Conservation (phyloP, 2,113 vertebrate genomes). For the Phylloscopus trochilus region DNA sequence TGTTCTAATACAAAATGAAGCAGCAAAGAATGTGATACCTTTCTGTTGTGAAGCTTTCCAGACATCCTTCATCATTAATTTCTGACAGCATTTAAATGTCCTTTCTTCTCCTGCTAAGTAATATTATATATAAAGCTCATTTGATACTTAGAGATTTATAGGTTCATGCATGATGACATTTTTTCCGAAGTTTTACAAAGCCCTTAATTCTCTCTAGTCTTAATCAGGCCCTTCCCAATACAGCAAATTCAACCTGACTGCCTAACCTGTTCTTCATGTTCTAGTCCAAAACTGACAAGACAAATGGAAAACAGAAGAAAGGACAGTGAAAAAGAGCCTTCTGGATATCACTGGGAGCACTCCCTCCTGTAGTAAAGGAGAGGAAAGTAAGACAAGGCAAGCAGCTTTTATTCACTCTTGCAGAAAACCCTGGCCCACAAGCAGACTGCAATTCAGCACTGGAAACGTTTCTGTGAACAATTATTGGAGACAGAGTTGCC, state of each 20-base stretch:
- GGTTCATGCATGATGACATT: not conserved
- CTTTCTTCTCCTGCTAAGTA: conserved; percentile 3
- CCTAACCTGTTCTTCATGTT: not conserved
- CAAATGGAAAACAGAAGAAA: conserved; percentile 6
- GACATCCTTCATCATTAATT: not conserved
- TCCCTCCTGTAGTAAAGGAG: not conserved
- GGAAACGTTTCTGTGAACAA: not conserved
- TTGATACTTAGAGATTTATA: not conserved
- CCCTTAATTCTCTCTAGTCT: not conserved
- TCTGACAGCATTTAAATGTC: conserved; percentile 17
- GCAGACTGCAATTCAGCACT: not conserved
- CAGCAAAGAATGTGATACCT: not conserved
- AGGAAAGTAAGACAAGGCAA: not conserved
- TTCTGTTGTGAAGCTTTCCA: not conserved
- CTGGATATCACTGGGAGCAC: not conserved
- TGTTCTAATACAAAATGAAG: not conserved
- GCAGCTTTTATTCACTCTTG: not conserved
- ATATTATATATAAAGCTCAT: not conserved
- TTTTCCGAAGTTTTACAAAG: not conserved
- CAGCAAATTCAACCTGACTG: not conserved
- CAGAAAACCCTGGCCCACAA: not conserved
- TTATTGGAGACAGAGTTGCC: not conserved
- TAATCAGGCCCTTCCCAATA: not conserved
- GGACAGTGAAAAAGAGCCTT: not conserved
- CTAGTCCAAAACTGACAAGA: conserved; percentile 3